Percentiles rank a stretch among this genome's conserved stretches.
phyloP scores from a whole-genome alignment of 2,797 vertebrate genomes.

The Sebastes flavidus region DNA sequence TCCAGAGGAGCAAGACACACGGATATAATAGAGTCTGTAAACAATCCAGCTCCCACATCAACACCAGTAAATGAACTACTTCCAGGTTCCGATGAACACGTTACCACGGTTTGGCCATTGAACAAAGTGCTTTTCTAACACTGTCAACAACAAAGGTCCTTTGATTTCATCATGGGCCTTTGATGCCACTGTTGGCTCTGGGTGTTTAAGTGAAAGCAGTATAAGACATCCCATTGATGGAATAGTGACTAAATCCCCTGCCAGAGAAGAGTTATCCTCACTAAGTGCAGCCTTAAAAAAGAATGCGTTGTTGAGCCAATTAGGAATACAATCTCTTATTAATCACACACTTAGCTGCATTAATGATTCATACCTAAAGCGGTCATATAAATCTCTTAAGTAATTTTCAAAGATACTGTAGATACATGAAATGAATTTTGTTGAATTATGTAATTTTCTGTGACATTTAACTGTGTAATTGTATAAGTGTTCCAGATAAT shows the following conservation, averaged over 20 bases:
- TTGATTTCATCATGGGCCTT: slow-evolving; percentile 51
- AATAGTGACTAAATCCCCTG: slow-evolving; percentile 30
- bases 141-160: slow-evolving; percentile 39
- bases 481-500: slow-evolving; percentile 39
- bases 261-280: slow-evolving; percentile 47
- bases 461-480: slow-evolving; percentile 51
- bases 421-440: slow-evolving; percentile 37
- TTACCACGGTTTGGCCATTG: slow-evolving; percentile 24
- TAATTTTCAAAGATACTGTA: slow-evolving; percentile 51
- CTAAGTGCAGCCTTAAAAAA: slow-evolving; percentile 60
- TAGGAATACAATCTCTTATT: slow-evolving; percentile 76
- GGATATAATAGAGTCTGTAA: slow-evolving; percentile 33
- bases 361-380: slow-evolving; percentile 73
- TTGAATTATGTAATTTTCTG: slow-evolving; percentile 36
- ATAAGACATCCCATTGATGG: slow-evolving; percentile 26
- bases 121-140: slow-evolving; percentile 51
- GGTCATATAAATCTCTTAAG: slow-evolving; percentile 49
- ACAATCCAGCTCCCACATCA: slow-evolving; percentile 51
- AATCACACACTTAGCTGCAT: slow-evolving; percentile 73
- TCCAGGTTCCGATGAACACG: slow-evolving; percentile 26
- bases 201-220: slow-evolving; percentile 28
- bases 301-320: slow-evolving; percentile 70
- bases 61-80: slow-evolving; percentile 46
- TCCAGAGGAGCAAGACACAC: slow-evolving; percentile 39
- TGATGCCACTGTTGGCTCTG: slow-evolving; percentile 43